A percentile compares a stretch with the other conserved stretches of the same genome.
phyloP scores from a whole-genome alignment of 64 coral and sea anemone genomes.

The Montipora sp. region DNA sequence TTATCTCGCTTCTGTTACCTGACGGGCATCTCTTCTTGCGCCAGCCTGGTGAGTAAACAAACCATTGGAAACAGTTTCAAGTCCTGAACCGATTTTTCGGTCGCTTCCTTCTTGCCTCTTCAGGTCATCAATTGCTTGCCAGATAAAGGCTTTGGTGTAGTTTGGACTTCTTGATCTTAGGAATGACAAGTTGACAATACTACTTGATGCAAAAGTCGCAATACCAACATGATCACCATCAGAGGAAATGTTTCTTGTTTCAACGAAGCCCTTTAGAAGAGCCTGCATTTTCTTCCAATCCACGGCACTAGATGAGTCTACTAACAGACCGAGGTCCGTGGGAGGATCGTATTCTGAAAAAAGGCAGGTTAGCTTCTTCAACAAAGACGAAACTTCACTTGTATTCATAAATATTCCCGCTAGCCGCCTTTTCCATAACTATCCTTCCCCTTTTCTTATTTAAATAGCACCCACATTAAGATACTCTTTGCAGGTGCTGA shows the following conservation, averaged over 20 bases:
- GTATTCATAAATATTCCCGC: no score
- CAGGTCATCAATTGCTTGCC: slow-evolving; percentile 55
- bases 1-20: slow-evolving; percentile 38
- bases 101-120: slow-evolving; percentile 39
- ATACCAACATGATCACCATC: slow-evolving; percentile 78
- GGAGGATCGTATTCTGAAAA: slow-evolving; percentile 22
- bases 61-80: slow-evolving; percentile 38
- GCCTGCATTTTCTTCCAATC: slow-evolving; percentile 57
- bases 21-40: slow-evolving; percentile 65
- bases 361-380: neutral
- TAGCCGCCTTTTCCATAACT: no score
- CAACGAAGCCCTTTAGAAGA: slow-evolving; percentile 42
- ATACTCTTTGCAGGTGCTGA: no score
- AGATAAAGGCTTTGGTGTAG: slow-evolving; percentile 23
- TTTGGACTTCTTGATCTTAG: slow-evolving; percentile 19
- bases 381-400: no score
- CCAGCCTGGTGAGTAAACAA: slow-evolving; percentile 60
- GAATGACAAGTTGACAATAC: slow-evolving; percentile 66
- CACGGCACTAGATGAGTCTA: slow-evolving; percentile 63
- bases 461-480: no score
- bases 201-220: slow-evolving; percentile 44
- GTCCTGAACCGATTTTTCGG: slow-evolving; percentile 55
- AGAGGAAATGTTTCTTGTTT: slow-evolving; percentile 57
- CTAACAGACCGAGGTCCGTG: slow-evolving; percentile 74
- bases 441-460: no score